Percentiles rank a stretch among this genome's conserved stretches.
Conservation (phyloP, 2,888 invertebrate genomes). For the Drosophila fungiperda region DNA sequence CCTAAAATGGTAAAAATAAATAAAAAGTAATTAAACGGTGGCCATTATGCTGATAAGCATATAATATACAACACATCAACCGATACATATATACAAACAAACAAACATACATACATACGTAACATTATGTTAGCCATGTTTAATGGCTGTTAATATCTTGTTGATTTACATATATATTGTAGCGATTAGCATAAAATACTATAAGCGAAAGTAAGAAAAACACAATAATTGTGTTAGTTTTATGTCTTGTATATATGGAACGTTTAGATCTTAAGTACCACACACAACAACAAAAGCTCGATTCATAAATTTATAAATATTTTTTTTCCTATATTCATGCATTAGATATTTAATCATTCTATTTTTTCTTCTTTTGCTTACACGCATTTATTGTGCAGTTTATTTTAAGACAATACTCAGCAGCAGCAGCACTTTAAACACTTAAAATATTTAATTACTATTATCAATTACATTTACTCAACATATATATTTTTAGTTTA, state of each 20-base stretch:
- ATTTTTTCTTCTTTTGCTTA: constrained; percentile 18
- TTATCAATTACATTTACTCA: constrained; percentile 16
- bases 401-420: constrained; percentile 60
- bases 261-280: constrained; percentile 8
- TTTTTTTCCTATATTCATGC: constrained; percentile 9
- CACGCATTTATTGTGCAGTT: constrained; percentile 21
- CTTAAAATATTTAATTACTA: constrained; percentile 32
- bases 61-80: constrained; percentile 14
- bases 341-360: constrained; percentile 2
- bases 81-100: constrained; percentile 7
- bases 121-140: constrained; percentile 53
- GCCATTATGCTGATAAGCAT: constrained; percentile 34
- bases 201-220: constrained; percentile 26
- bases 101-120: constrained; percentile 29
- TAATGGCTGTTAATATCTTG: constrained; percentile 53
- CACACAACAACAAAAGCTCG: constrained; percentile 10
- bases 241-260: constrained; percentile 8
- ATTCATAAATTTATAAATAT: constrained; percentile 18
- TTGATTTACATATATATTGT: constrained; percentile 59
- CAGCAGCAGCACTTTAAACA: constrained; percentile 30
- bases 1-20: constrained; percentile 20
- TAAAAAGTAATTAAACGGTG: constrained; percentile 22
- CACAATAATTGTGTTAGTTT: constrained; percentile 17
- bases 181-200: constrained; percentile 32
- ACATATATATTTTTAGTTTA: constrained; percentile 38